These are phyloP conservation scores for Sycophaga agraensis DNA, from an alignment of 1,140 invertebrate species.

Conservation along the genomic window DNA sequence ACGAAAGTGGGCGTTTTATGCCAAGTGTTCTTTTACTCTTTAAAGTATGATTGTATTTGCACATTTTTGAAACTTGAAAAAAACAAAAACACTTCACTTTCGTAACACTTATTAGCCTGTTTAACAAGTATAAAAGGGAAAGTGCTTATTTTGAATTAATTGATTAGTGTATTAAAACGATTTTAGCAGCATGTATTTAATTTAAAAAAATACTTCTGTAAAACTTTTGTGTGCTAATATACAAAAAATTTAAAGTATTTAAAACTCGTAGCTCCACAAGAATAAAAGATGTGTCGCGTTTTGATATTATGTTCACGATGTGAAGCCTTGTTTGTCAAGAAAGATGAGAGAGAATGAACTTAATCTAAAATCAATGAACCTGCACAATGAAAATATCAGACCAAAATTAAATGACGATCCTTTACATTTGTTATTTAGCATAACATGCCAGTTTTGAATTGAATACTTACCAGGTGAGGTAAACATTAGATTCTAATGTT, in stretches of 20 bases:
- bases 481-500: too few species aligned
- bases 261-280: conserved; percentile 15
- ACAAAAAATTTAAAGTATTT: conserved; percentile 14
- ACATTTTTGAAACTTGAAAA: background rate
- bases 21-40: conserved; percentile 19
- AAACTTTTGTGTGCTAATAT: conserved; percentile 16
- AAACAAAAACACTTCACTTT: background rate
- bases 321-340: conserved; percentile 24
- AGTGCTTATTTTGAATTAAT: conserved; percentile 4
- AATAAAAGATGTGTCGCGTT: conserved; percentile 22
- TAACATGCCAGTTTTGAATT: too few species aligned
- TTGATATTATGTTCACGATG: conserved; percentile 5
- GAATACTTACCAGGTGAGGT: too few species aligned
- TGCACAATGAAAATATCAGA: too few species aligned
- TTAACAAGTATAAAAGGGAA: conserved; percentile 2
- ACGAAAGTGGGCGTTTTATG: conserved; percentile 26
- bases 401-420: too few species aligned
- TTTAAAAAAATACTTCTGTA: conserved; percentile 6
- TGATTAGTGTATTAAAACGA: background rate
- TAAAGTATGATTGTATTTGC: background rate
- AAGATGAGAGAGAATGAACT: conserved; percentile 9
- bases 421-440: too few species aligned
- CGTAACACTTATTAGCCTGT: background rate
- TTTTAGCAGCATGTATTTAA: conserved; percentile 11
- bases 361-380: too few species aligned